phyloP scores from a whole-genome alignment of 2,113 vertebrate genomes.

The Hypomesus transpacificus region DNA sequence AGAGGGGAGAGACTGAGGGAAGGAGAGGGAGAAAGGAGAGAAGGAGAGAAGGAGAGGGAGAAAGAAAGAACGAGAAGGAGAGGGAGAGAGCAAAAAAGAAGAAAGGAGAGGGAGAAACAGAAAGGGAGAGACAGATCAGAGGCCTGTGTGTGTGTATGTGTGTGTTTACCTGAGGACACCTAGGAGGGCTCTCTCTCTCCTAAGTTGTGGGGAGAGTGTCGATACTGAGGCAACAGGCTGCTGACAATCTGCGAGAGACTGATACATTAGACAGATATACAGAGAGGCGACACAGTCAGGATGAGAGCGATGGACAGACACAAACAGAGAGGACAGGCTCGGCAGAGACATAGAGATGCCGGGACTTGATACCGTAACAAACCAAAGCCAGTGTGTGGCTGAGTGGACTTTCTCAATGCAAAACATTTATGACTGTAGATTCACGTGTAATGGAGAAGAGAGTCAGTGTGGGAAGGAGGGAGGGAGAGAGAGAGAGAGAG shows the following conservation, averaged over 20 bases:
- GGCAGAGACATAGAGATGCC: slow-evolving; percentile 14
- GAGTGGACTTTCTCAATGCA: not conserved
- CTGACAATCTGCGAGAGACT: slow-evolving; percentile 99
- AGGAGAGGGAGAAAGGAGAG: too few relatives aligned
- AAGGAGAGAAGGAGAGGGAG: too few relatives aligned
- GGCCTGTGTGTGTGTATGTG: not conserved
- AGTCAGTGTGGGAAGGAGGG: too few relatives aligned
- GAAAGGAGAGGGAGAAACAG: not conserved
- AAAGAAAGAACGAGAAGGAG: too few relatives aligned
- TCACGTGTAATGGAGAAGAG: not conserved
- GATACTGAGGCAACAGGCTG: slow-evolving; percentile 98
- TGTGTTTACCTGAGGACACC: slow-evolving; percentile 83
- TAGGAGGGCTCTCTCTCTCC: slow-evolving; percentile 80
- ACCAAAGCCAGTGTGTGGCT: not conserved
- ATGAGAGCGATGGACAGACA: slow-evolving; percentile 69
- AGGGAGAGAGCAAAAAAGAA: too few relatives aligned
- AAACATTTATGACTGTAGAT: not conserved
- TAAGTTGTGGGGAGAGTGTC: slow-evolving; percentile 93
- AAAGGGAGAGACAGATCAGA: not conserved
- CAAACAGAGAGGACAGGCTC: slow-evolving; percentile 64
- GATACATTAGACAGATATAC: slow-evolving; percentile 99
- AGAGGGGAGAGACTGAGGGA: not conserved
- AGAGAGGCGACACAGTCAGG: slow-evolving; percentile 81
- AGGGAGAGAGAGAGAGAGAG: too few relatives aligned
- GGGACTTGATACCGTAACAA: not conserved